Evolutionary conservation across 2,113 vertebrate species (phyloP).

Genomic region (Misgurnus mizolepis): DNA sequence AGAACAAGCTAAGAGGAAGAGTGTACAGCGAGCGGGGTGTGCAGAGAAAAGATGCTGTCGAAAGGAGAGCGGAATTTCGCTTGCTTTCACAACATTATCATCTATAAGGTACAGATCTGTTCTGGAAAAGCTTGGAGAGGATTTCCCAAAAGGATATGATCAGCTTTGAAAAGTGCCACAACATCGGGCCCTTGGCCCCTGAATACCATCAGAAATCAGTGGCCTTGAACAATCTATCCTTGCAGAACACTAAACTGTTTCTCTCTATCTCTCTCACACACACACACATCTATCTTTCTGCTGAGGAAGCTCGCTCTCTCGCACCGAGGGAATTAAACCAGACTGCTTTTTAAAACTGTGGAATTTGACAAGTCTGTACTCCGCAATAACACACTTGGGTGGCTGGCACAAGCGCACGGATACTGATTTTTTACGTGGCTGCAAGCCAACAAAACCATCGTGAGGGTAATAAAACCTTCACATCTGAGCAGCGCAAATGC

Average conservation of each 20-base stretch:
- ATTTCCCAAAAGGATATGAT: conserved; percentile 55
- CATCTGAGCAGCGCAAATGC: conserved; percentile 52
- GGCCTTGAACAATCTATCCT: conserved; percentile 65
- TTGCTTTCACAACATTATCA: conserved; percentile 40
- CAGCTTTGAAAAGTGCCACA: conserved; percentile 61
- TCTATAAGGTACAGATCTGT: conserved; percentile 45
- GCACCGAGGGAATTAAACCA: conserved; percentile 57
- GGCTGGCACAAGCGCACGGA: conserved; percentile 55
- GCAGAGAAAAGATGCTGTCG: not conserved
- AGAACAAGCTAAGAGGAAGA: conserved; percentile 34
- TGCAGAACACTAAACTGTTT: conserved; percentile 60
- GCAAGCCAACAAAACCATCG: conserved; percentile 61
- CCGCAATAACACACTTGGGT: conserved; percentile 60
- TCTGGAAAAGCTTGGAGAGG: conserved; percentile 54
- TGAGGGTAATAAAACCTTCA: conserved; percentile 56
- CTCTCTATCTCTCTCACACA: not conserved
- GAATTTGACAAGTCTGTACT: conserved; percentile 60
- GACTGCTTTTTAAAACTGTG: conserved; percentile 51
- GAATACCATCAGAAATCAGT: conserved; percentile 64
- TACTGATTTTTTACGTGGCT: conserved; percentile 61
- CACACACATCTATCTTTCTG: conserved; percentile 32
- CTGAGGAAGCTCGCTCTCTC: conserved; percentile 50
- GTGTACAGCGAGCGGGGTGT: conserved; percentile 25
- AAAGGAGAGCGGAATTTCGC: conserved; percentile 3
- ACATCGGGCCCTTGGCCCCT: conserved; percentile 63